Evolutionary conservation across 2,113 vertebrate species (phyloP), one percentile per base, ranked within the genome.

Genomic region (Grammomys surdaster): DNA sequence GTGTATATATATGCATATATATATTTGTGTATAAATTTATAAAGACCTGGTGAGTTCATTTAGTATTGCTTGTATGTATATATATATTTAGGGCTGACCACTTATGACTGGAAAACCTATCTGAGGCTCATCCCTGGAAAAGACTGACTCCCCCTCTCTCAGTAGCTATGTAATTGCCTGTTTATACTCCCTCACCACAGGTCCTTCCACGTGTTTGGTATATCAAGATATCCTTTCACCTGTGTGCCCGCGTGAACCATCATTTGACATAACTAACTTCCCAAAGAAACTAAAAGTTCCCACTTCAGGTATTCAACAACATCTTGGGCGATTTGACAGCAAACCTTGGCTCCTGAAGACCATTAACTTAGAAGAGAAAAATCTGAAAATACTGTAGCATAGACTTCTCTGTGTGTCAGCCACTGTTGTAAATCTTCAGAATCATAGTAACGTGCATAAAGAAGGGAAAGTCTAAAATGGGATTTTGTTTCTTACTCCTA

Each of bases 361-460:
- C 81, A 89, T 69, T 51, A 20, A 78, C 54, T 78, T 33, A 69
- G 17, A 67, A 63, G n/a, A 33, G 5, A 60, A 78, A 81, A 94
- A 60, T 16, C 3, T 63, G 60, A 87, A 33, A 92, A 91, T 67
- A 20, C 54, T 2, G 76, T 70, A 80, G 24, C 69, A 91, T 19
- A 93, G 43, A 65, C 91, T 80, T 82, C 70, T 63, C 1, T 90
- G 40, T 11, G 11, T 89, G n/a, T 95, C 93, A 93, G 81, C 54
- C 87, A 94, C 73, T 89, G 54, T 91, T 96, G 95, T 87, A 91
- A 96, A 75, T 89, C 48, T 94, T 65, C 70, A 40, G 89, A 96
- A 89, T 76, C 86, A 87, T 3, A 73, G 46, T 82, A 77, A 85
- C 43, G 0, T 85, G 51, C 46, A 86, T 31, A 85, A 95, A 72